Base-by-base conservation (phyloP, 2,113 vertebrate genomes). In the Calidris pygmaea region DNA sequence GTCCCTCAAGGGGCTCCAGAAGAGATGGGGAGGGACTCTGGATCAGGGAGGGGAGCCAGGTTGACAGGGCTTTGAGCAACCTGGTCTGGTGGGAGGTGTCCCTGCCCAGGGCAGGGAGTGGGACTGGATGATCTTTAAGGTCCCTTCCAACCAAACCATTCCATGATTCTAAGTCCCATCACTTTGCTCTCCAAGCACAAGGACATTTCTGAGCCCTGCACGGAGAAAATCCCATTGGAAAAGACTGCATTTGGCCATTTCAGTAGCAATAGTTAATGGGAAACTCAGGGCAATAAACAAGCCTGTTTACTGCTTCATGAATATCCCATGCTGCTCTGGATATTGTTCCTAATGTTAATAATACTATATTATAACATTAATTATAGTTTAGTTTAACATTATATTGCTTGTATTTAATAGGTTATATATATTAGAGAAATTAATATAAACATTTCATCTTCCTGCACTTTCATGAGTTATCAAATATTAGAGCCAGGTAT, bases 321-420 rank as follows among this genome's bases (percentile, higher is more conserved):
- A 47, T 29, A 91, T 35, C 72, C 55, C 60, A 0, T n/a, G 16
- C 35, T 48, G 76, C 55, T 71, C 21, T 55, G 43, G 55, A 59
- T 71, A 43, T n/a, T 80, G 63, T 29, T 86, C 73, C 79, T 80
- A 84, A 77, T 43, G 70, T 41, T 90, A 53, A 85, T 77, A 87
- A 39, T 81, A 71, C 32, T 29, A 27, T 24, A 56, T 37, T 32
- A 47, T 20, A 75, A 47, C 19, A 59, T 52, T 41, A 45, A 52
- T 93, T 94, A 90, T 91, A 79, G 48, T 87, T 90, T 71, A 11
- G 18, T 52, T 91, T 87, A 82, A 85, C 12, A 12, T 79, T 76
- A 47, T 90, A 76, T 66, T 65, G 41, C 45, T 74, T 72, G 58
- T 9, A 60, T 88, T 83, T 94, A 88, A 73, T 90, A 62, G 68